Percentiles rank a stretch among this genome's conserved stretches.
These are phyloP conservation scores for Sander vitreus DNA, from an alignment of 2,113 vertebrate genomes.

Conservation along the genomic window DNA sequence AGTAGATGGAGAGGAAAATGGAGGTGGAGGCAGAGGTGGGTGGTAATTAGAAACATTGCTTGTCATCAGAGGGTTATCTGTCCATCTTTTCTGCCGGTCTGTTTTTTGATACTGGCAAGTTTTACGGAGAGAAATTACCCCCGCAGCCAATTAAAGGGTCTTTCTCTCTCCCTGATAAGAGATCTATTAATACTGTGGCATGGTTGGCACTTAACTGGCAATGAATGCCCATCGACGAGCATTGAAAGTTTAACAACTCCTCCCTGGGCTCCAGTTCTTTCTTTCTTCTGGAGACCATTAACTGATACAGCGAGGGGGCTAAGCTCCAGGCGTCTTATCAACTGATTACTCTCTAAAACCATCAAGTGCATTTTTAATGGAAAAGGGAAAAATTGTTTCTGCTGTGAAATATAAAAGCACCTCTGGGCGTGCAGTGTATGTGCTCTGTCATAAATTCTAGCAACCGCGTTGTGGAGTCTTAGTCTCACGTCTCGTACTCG, in stretches of 20 bases:
- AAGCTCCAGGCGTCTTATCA: constrained; percentile 66
- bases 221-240: constrained; percentile 57
- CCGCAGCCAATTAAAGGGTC: constrained; percentile 69
- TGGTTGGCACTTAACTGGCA: constrained; percentile 51
- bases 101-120: constrained; percentile 36
- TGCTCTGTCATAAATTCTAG: constrained; percentile 54
- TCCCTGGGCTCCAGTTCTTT: constrained; percentile 28
- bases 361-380: constrained; percentile 66
- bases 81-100: constrained; percentile 34
- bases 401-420: constrained; percentile 53
- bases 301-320: constrained; percentile 45
- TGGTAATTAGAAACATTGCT: constrained; percentile 75
- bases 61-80: constrained; percentile 63
- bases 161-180: constrained; percentile 67
- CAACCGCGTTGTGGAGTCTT: constrained; percentile 30
- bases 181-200: constrained; percentile 62
- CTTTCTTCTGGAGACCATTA: constrained; percentile 60
- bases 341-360: constrained; percentile 59
- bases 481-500: too few species aligned
- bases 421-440: constrained; percentile 22
- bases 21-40: constrained; percentile 48
- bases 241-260: constrained; percentile 67
- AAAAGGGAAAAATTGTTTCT: constrained; percentile 41
- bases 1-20: constrained; percentile 35
- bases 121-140: constrained; percentile 52